Evolutionary conservation across 2,113 vertebrate genomes (phyloP).

Genomic region (Junco hyemalis): DNA sequence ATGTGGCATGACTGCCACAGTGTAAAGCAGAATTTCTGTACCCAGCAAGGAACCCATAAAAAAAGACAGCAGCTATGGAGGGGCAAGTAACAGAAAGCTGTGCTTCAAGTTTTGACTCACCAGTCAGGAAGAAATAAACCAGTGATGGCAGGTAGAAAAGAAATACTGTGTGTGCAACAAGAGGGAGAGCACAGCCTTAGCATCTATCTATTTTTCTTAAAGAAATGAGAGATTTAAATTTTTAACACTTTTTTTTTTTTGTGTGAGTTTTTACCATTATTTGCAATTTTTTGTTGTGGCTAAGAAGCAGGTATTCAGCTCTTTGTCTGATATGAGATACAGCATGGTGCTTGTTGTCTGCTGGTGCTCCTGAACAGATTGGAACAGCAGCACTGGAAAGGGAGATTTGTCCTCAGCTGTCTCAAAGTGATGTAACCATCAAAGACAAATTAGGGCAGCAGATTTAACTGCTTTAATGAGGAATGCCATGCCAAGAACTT

Average conservation of each 20-base stretch:
- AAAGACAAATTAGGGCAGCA: conserved; percentile 36
- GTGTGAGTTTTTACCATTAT: background rate
- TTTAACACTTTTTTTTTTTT: background rate
- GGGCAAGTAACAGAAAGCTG: conserved; percentile 13
- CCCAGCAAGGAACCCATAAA: background rate
- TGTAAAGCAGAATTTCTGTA: background rate
- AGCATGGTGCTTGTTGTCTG: background rate
- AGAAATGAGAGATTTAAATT: background rate
- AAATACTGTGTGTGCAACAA: background rate
- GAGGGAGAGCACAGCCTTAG: background rate
- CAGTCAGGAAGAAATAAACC: background rate
- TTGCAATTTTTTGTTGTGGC: background rate
- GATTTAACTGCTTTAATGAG: background rate
- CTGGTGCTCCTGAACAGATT: background rate
- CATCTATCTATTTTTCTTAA: background rate
- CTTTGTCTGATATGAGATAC: background rate
- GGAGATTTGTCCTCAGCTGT: conserved; percentile 39
- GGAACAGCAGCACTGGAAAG: background rate
- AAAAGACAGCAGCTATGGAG: background rate
- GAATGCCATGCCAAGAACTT: background rate
- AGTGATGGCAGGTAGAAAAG: background rate
- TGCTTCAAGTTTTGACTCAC: conserved; percentile 23
- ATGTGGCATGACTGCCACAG: background rate
- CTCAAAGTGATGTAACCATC: conserved; percentile 26
- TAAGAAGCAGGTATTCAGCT: background rate